Evolutionary conservation across 1,140 invertebrate species (phyloP).

Genomic region (Saccostrea echinata): DNA sequence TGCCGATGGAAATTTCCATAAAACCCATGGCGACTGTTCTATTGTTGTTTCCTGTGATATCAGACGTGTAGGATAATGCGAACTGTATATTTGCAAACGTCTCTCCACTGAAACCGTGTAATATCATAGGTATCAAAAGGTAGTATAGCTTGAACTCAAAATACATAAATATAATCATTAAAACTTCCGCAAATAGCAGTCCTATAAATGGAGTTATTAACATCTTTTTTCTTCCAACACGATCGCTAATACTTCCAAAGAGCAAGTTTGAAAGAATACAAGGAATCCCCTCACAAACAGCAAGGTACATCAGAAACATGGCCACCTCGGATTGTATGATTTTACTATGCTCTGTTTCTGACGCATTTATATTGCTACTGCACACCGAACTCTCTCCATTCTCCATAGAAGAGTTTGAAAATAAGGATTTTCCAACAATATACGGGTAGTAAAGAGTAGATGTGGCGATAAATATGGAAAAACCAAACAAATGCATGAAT

Average conservation of each 20-base stretch:
- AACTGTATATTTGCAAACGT: conserved; percentile 7
- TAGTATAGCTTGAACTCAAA: not conserved
- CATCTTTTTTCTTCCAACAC: not conserved
- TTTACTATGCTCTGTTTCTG: not conserved
- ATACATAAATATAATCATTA: not conserved
- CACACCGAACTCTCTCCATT: not conserved
- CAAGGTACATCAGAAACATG: not conserved
- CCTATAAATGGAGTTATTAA: not conserved
- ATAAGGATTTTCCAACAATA: not conserved
- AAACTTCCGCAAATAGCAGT: not conserved
- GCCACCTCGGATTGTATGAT: not conserved
- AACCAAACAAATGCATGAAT: not conserved
- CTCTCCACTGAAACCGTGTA: not conserved
- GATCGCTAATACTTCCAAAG: conserved; percentile 4
- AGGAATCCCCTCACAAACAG: not conserved
- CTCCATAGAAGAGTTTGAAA: not conserved
- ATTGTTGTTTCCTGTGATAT: not conserved
- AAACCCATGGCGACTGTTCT: not conserved
- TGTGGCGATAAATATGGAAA: not conserved
- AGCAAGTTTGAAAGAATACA: not conserved
- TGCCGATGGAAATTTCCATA: conserved; percentile 6
- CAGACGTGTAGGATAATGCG: not conserved
- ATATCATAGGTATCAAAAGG: not conserved
- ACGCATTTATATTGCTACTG: not conserved
- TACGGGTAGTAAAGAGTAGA: not conserved